phyloP scores from a whole-genome alignment of 2,113 vertebrate species.

The Donacobius atricapilla region DNA sequence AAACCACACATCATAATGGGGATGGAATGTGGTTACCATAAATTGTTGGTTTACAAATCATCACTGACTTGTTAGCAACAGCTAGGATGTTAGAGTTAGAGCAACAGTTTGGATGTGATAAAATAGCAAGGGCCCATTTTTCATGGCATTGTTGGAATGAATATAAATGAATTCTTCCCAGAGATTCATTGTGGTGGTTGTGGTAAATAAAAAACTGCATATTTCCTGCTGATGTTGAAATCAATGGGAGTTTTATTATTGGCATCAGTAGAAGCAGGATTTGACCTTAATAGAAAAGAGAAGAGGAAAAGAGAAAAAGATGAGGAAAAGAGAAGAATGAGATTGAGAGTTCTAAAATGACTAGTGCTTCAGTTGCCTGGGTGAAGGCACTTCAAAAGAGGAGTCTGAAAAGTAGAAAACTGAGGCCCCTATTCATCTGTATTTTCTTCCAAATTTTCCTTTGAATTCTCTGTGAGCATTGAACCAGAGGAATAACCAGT shows the following conservation, averaged over 20 bases:
- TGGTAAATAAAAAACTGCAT: slow-evolving; percentile 55
- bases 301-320: slow-evolving; percentile 40
- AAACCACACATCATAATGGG: slow-evolving; percentile 64
- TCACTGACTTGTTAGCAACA: slow-evolving; percentile 66
- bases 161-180: slow-evolving; percentile 62
- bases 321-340: slow-evolving; percentile 23
- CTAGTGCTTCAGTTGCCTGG: neutral
- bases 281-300: slow-evolving; percentile 59
- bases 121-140: slow-evolving; percentile 55
- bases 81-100: slow-evolving; percentile 58
- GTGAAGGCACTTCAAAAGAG: neutral
- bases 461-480: neutral
- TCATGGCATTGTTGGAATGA: slow-evolving; percentile 52
- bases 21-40: slow-evolving; percentile 64
- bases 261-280: slow-evolving; percentile 36
- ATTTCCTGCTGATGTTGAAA: slow-evolving; percentile 65
- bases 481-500: neutral
- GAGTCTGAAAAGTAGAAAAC: neutral
- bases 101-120: slow-evolving; percentile 64
- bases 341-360: neutral
- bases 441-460: neutral
- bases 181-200: slow-evolving; percentile 59
- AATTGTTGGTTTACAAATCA: slow-evolving; percentile 69
- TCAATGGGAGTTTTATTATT: slow-evolving; percentile 59
- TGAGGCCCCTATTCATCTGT: neutral